These are phyloP conservation scores for Haliaeetus leucogaster DNA, from an alignment of 2,113 vertebrate species.

Conservation along the genomic window DNA sequence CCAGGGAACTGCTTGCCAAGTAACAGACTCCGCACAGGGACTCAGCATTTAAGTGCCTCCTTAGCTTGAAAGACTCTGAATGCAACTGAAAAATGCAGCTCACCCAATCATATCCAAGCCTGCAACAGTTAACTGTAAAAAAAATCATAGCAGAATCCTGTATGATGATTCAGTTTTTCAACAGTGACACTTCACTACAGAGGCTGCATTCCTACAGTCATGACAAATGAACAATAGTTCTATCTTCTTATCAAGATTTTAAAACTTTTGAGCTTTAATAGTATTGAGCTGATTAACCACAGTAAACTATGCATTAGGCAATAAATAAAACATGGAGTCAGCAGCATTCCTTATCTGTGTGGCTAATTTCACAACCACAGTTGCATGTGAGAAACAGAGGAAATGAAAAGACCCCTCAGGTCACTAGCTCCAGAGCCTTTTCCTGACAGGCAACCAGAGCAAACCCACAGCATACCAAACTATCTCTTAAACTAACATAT, in stretches of 20 bases:
- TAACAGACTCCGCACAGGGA: background rate
- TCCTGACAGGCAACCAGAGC: background rate
- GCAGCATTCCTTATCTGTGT: accelerated
- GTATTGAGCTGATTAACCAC: background rate
- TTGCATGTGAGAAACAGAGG: background rate
- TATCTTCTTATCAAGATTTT: background rate
- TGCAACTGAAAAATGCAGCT: background rate
- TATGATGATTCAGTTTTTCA: background rate
- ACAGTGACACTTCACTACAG: background rate
- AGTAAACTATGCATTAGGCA: background rate
- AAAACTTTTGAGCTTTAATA: background rate
- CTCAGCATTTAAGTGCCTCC: background rate
- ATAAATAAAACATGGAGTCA: background rate
- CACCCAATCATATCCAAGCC: background rate
- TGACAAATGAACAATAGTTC: background rate
- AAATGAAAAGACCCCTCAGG: background rate
- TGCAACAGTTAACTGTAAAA: background rate
- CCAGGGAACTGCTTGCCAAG: background rate
- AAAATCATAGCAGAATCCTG: background rate
- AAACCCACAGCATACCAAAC: background rate
- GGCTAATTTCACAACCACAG: background rate
- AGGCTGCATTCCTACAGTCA: background rate
- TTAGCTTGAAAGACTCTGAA: background rate
- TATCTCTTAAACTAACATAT: background rate
- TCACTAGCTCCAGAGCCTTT: background rate